Conservation (phyloP, 2,888 invertebrate species). For the Pollenia angustigena region DNA sequence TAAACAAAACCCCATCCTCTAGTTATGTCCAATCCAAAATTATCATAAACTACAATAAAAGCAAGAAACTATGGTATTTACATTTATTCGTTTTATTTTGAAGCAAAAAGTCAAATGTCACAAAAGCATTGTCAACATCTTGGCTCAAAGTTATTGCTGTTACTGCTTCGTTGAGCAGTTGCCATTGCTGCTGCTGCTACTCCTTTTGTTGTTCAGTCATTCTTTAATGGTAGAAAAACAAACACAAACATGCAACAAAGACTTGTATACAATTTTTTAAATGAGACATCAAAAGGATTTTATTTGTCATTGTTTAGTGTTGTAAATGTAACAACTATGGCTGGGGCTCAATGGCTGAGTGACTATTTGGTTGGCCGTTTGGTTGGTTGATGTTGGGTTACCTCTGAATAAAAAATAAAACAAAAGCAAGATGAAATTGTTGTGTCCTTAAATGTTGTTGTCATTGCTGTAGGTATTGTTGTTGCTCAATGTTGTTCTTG, state of each 20-base stretch:
- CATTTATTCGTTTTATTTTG: conserved; percentile 25
- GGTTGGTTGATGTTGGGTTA: conserved; percentile 43
- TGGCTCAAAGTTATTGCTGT: conserved; percentile 49
- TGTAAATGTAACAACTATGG: conserved; percentile 61
- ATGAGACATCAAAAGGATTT: conserved; percentile 74
- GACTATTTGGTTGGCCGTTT: conserved; percentile 22
- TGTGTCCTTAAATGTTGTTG: conserved; percentile 35
- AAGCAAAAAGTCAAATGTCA: conserved; percentile 63
- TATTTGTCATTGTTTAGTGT: conserved; percentile 70
- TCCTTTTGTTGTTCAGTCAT: conserved; percentile 32
- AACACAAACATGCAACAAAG: neutral
- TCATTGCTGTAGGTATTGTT: conserved; percentile 15
- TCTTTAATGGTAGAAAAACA: conserved; percentile 20
- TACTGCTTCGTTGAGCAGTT: conserved; percentile 46
- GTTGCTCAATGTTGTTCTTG: conserved; percentile 21
- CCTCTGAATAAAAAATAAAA: conserved; percentile 44
- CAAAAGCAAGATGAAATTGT: conserved; percentile 38
- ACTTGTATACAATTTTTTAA: conserved; percentile 57
- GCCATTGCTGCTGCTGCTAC: conserved; percentile 19
- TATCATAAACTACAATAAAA: conserved; percentile 26
- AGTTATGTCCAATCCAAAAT: neutral
- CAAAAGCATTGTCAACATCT: conserved; percentile 54
- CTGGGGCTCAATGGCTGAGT: conserved; percentile 28
- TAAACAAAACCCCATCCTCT: neutral
- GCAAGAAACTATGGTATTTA: conserved; percentile 31